These are phyloP conservation scores for Ceyx margarethae DNA, from an alignment of 2,113 vertebrate genomes.

Conservation along the genomic window DNA sequence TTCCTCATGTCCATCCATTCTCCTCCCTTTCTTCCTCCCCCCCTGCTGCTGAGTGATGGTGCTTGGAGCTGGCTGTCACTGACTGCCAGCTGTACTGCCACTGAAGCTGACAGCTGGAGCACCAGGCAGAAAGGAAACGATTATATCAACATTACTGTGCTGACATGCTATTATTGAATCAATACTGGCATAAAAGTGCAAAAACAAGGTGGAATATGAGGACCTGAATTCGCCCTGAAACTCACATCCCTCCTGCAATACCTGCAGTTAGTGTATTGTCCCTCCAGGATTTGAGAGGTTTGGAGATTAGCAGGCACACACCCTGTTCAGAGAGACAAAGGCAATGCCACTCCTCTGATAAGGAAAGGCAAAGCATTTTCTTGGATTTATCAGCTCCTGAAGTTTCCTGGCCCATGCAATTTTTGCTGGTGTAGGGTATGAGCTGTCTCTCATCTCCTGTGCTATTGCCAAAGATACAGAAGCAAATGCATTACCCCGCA, in stretches of 20 bases:
- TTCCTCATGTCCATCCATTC: background rate
- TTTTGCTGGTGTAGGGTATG: background rate
- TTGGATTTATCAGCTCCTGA: constrained; percentile 6
- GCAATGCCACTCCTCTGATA: constrained; percentile 17
- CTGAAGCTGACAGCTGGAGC: background rate
- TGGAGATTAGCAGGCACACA: background rate
- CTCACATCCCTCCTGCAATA: background rate
- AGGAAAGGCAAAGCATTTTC: constrained; percentile 16
- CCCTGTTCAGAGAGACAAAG: background rate
- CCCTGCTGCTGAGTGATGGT: no score
- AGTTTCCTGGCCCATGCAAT: background rate
- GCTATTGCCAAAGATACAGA: background rate
- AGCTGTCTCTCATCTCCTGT: background rate
- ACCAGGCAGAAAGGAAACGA: background rate
- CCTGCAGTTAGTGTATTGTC: background rate
- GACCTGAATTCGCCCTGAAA: background rate
- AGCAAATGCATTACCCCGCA: background rate
- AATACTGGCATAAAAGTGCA: background rate
- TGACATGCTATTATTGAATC: rapidly evolving
- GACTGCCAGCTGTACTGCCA: background rate
- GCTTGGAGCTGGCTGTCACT: background rate
- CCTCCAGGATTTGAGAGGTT: background rate
- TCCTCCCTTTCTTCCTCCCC: no score
- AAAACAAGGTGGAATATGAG: rapidly evolving
- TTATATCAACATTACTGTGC: background rate